These are phyloP conservation scores for Haliaeetus leucogaster DNA, from an alignment of 2,113 vertebrate species.

Conservation along the genomic window DNA sequence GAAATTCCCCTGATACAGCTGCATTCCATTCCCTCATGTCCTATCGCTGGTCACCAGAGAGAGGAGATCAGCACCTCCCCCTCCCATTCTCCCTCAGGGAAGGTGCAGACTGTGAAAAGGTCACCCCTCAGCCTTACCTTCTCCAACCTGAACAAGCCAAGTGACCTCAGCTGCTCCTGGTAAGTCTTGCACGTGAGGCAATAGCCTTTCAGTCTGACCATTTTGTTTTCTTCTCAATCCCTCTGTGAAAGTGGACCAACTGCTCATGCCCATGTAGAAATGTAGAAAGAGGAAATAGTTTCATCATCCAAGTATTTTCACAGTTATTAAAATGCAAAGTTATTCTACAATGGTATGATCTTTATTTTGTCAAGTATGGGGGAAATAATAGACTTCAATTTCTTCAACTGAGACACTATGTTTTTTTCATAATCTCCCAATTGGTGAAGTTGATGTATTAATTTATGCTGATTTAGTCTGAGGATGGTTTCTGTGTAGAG, in stretches of 20 bases:
- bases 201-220: background rate
- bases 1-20: fast-evolving
- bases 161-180: background rate
- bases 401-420: background rate
- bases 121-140: background rate
- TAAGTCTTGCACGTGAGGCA: background rate
- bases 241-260: background rate
- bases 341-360: background rate
- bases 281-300: background rate
- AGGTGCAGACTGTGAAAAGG: background rate
- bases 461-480: background rate
- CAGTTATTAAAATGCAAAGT: background rate
- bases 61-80: background rate
- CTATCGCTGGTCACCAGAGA: background rate
- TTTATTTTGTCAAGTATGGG: background rate
- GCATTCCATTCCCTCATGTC: background rate
- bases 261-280: background rate
- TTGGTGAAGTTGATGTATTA: background rate
- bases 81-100: background rate
- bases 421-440: background rate
- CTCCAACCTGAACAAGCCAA: background rate
- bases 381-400: background rate
- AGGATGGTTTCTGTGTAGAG: background rate
- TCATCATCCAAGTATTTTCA: background rate
- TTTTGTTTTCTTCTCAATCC: background rate